Evolutionary conservation across 2,113 vertebrate species (phyloP), one percentile per base, ranked within the genome.

Genomic region (Neodon shergylaensis): DNA sequence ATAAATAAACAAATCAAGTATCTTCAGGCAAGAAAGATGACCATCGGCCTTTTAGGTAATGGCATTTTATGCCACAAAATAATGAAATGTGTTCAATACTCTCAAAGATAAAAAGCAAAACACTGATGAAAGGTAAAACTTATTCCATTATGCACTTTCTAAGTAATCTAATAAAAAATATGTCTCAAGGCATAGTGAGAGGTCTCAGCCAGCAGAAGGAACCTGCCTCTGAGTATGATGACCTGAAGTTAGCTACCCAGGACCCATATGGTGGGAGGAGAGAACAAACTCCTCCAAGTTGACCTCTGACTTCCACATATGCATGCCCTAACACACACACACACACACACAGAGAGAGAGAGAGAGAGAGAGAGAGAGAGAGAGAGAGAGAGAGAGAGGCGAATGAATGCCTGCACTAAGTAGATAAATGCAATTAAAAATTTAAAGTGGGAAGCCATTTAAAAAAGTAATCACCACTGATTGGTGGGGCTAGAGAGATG

Each of bases 51-150:
- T 93, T 81, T 39, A 52, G 74, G 77, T 11, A 86, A 54, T 4
- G 73, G 63, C 39, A 76, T 77, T 90, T 95, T 61, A 81, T 76
- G n/a, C 52, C 72, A 89, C 19, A 73, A 94, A 58, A 85, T 72
- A 92, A 85, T 92, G 17, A 58, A 68, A 82, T 54, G 12, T 33
- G 95, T 54, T 68, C 24, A 93, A 7, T 24, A 95, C 42, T 58
- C 39, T 81, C 74, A 91, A 82, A 95, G 36, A 81, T 73, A 28
- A 88, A 54, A 78, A 54, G 54, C 54, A 17, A 54, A 54, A 54
- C 16, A 33, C 28, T 49, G 28, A 28, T 78, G 14, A 78, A 47
- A 49, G 76, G 28, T 33, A 49, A 78, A 78, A 11, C 13, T 17
- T 49, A 78, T 49, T 47, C 44, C 47, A 28, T 33, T 31, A 77